phyloP scores from a whole-genome alignment of 2,888 invertebrate species.

The Drosophila parthenogenetica region DNA sequence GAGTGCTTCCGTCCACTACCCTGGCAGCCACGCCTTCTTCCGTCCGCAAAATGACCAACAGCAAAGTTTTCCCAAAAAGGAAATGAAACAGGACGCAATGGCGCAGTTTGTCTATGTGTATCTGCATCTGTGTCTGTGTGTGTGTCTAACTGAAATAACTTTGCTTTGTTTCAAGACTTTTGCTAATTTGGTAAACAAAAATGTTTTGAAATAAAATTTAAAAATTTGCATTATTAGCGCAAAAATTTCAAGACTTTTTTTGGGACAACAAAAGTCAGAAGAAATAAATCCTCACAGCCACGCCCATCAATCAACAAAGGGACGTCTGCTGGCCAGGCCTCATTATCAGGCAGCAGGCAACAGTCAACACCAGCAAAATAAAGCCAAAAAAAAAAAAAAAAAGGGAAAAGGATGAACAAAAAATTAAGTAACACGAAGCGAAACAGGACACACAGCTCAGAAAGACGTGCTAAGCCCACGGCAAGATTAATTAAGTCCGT shows the following conservation, averaged over 20 bases:
- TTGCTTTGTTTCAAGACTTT: slow-evolving; percentile 22
- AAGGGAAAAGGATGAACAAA: slow-evolving; percentile 43
- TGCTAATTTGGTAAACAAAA: slow-evolving; percentile 8
- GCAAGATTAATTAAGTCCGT: slow-evolving; percentile 77
- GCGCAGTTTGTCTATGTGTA: slow-evolving; percentile 17
- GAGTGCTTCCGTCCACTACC: background rate
- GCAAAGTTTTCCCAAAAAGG: slow-evolving; percentile 23
- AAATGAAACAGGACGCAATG: slow-evolving; percentile 48
- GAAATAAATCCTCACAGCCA: slow-evolving; percentile 1
- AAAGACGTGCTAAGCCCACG: slow-evolving; percentile 73
- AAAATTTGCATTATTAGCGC: slow-evolving; percentile 13
- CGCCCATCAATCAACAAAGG: slow-evolving; percentile 61
- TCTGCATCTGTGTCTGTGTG: slow-evolving; percentile 1
- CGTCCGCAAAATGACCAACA: slow-evolving; percentile 16
- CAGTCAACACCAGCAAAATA: slow-evolving; percentile 39
- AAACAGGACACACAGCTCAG: slow-evolving; percentile 56
- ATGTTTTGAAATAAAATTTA: slow-evolving; percentile 9
- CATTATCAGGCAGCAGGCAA: slow-evolving; percentile 52
- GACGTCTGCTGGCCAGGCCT: slow-evolving; percentile 30
- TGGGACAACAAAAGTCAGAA: slow-evolving; percentile 50
- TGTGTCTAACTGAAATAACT: slow-evolving; percentile 11
- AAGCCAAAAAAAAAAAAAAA: background rate
- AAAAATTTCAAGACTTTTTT: slow-evolving; percentile 18
- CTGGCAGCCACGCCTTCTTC: background rate
- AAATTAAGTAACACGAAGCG: slow-evolving; percentile 51